Conservation (phyloP, 2,888 invertebrate genomes). For the Pimpla rufipes region DNA sequence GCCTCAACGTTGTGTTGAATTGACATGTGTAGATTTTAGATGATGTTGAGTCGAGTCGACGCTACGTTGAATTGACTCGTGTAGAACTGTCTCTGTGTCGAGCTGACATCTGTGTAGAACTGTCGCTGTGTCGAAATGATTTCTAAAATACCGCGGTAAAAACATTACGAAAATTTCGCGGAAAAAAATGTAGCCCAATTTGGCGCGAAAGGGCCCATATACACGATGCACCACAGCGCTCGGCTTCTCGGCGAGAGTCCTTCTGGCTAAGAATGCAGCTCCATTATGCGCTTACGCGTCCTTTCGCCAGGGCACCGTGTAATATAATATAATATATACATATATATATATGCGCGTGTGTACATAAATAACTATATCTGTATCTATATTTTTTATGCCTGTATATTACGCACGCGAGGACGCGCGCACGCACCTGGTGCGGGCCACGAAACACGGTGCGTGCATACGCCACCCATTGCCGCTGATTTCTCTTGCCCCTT, state of each 20-base stretch:
- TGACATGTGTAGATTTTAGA: no score
- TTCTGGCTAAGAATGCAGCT: slow-evolving; percentile 66
- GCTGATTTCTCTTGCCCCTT: slow-evolving; percentile 53
- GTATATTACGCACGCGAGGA: slow-evolving; percentile 53
- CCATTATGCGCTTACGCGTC: slow-evolving; percentile 64
- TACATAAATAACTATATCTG: slow-evolving; percentile 19
- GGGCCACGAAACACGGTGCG: slow-evolving; percentile 27
- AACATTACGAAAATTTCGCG: background rate
- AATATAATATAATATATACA: slow-evolving; percentile 52
- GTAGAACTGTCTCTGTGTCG: no score
- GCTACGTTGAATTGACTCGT: no score
- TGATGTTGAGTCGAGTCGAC: no score
- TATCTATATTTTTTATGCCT: slow-evolving; percentile 30
- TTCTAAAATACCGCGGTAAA: no score
- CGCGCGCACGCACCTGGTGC: slow-evolving; percentile 53
- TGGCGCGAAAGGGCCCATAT: background rate
- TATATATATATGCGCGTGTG: background rate
- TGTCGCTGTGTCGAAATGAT: no score
- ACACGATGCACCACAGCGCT: slow-evolving; percentile 34
- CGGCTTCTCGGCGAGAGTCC: slow-evolving; percentile 49
- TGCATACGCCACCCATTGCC: slow-evolving; percentile 1
- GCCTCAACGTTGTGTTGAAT: no score
- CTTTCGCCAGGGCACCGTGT: slow-evolving; percentile 57
- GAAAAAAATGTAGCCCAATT: background rate
- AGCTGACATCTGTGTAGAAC: no score